These are phyloP conservation scores for Athene cunicularia DNA, from an alignment of 2,113 vertebrate species.

Conservation along the genomic window DNA sequence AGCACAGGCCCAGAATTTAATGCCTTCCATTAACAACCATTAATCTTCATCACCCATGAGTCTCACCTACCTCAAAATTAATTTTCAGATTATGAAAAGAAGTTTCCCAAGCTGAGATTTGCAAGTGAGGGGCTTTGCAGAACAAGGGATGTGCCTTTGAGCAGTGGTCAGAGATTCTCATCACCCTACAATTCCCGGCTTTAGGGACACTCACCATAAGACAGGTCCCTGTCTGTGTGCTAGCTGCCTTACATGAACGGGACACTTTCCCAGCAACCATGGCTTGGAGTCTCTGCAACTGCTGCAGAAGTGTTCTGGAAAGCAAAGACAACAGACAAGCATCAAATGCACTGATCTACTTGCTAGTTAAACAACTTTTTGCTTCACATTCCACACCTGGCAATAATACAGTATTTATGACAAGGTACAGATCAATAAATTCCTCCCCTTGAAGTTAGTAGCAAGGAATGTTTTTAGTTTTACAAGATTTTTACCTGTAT, in stretches of 20 bases:
- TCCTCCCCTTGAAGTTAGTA: background rate
- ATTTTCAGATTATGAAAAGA: background rate
- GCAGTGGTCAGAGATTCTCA: background rate
- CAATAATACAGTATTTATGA: background rate
- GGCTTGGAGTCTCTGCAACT: slow-evolving; percentile 93
- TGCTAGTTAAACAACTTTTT: background rate
- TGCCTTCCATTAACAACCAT: background rate
- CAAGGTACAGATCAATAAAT: background rate
- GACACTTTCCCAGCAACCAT: slow-evolving; percentile 91
- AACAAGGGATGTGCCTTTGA: background rate
- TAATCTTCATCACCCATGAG: background rate
- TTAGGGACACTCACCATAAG: slow-evolving; percentile 85
- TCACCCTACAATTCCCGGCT: background rate
- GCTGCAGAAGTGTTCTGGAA: slow-evolving; percentile 92
- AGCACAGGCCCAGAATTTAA: background rate
- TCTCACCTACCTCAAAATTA: background rate
- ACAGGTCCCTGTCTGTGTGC: slow-evolving; percentile 96
- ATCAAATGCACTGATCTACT: background rate
- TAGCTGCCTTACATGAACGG: slow-evolving; percentile 87
- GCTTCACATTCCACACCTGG: background rate
- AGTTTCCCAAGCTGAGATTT: background rate
- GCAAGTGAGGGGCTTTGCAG: background rate
- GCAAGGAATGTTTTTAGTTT: background rate
- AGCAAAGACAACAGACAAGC: background rate
- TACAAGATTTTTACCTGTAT: background rate